Conservation (phyloP, 2,113 vertebrate species). For the Bufo bufo region DNA sequence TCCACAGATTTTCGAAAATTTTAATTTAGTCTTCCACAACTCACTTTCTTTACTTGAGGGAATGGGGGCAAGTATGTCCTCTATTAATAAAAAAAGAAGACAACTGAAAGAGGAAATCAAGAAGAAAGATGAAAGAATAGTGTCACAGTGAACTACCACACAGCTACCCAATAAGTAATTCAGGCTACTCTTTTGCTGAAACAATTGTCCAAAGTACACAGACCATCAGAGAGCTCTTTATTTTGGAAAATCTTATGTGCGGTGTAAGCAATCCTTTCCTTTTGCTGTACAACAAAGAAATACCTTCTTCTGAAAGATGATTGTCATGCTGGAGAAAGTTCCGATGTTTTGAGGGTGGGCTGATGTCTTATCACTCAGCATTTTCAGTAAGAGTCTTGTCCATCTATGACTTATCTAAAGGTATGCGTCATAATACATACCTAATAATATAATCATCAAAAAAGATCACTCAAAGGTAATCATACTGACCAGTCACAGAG, state of each 20-base stretch:
- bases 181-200: too few relatives aligned
- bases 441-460: not conserved
- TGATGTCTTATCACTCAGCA: not conserved
- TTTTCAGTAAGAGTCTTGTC: not conserved
- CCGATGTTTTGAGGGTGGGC: not conserved
- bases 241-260: not conserved
- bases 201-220: not conserved
- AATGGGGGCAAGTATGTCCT: too few relatives aligned
- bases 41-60: too few relatives aligned
- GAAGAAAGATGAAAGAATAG: too few relatives aligned
- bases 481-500: not conserved
- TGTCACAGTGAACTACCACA: too few relatives aligned
- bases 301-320: not conserved
- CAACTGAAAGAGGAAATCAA: too few relatives aligned
- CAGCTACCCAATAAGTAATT: too few relatives aligned
- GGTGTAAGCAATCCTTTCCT: not conserved
- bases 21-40: too few relatives aligned
- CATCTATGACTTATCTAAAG: not conserved
- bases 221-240: not conserved
- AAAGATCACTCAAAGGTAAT: not conserved
- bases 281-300: not conserved
- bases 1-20: too few relatives aligned
- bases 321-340: not conserved
- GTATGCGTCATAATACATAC: too few relatives aligned
- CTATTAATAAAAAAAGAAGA: too few relatives aligned